These are phyloP conservation scores for Botia almorhae DNA, from an alignment of 2,797 vertebrate species.

Conservation along the genomic window DNA sequence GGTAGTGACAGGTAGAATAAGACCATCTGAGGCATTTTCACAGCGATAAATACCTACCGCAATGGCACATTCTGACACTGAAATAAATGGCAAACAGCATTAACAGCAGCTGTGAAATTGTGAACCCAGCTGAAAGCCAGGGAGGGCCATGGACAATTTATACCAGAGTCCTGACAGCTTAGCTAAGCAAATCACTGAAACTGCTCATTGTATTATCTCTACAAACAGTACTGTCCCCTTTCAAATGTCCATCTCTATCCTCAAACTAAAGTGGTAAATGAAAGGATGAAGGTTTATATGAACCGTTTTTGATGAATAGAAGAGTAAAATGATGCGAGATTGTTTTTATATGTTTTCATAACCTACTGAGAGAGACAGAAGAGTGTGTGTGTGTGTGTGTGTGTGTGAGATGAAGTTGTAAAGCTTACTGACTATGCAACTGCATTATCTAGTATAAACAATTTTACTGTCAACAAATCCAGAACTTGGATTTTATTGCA, in stretches of 20 bases:
- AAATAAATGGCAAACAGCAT: conserved; percentile 53
- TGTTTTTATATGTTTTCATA: conserved; percentile 10
- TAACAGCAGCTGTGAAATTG: conserved; percentile 52
- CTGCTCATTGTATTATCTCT: conserved; percentile 44
- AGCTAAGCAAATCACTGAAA: conserved; percentile 52
- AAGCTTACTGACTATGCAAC: no score
- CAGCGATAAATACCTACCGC: conserved; percentile 58
- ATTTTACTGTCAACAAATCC: not conserved
- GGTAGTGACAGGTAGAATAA: conserved; percentile 52
- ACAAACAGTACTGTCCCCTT: conserved; percentile 24
- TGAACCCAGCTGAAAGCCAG: conserved; percentile 41
- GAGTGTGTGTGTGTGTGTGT: not conserved
- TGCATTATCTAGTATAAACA: conserved; percentile 1
- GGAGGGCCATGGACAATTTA: conserved; percentile 52
- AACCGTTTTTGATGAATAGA: not conserved
- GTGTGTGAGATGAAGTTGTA: not conserved
- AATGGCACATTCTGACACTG: conserved; percentile 60
- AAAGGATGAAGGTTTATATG: conserved; percentile 10
- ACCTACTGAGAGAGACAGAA: no score
- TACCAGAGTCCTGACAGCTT: conserved; percentile 52
- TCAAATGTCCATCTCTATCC: conserved; percentile 20
- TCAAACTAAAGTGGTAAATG: conserved; percentile 22
- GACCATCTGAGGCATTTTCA: conserved; percentile 55
- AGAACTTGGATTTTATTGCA: no score
- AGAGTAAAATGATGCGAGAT: not conserved